phyloP scores from a whole-genome alignment of 2,113 vertebrate species.

The Climacteris rufus region DNA sequence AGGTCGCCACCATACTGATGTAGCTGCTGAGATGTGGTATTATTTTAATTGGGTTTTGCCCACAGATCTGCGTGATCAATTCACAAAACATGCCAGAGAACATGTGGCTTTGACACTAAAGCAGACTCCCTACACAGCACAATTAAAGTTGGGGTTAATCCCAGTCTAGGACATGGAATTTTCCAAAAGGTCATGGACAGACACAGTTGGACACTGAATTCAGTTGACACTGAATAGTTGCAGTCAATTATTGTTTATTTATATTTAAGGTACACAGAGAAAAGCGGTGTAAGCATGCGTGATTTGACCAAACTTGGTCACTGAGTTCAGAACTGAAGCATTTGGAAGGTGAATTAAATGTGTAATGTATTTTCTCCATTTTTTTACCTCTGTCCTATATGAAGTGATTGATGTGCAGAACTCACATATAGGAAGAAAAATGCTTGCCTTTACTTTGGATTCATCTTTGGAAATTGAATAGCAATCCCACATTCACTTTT shows the following conservation, averaged over 20 bases:
- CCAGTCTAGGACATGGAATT: background rate
- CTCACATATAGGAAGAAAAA: background rate
- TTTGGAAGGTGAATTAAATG: background rate
- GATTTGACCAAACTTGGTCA: background rate
- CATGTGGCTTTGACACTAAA: background rate
- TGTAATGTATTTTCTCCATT: background rate
- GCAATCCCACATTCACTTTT: background rate
- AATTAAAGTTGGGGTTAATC: background rate
- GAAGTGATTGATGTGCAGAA: background rate
- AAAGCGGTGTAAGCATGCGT: background rate
- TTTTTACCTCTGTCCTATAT: background rate
- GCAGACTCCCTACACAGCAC: background rate
- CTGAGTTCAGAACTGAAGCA: background rate
- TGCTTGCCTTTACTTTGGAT: background rate
- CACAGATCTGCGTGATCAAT: background rate
- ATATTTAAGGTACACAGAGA: background rate
- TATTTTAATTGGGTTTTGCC: slow-evolving; percentile 6
- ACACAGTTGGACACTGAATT: background rate
- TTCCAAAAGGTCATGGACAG: background rate
- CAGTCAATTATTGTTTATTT: background rate
- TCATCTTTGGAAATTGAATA: background rate
- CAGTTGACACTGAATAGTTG: background rate
- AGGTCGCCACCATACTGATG: background rate
- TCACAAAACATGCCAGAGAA: background rate
- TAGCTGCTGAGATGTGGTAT: background rate